These are phyloP conservation scores for Porites lobata DNA, from an alignment of 92 coral and sea anemone genomes.

Conservation along the genomic window DNA sequence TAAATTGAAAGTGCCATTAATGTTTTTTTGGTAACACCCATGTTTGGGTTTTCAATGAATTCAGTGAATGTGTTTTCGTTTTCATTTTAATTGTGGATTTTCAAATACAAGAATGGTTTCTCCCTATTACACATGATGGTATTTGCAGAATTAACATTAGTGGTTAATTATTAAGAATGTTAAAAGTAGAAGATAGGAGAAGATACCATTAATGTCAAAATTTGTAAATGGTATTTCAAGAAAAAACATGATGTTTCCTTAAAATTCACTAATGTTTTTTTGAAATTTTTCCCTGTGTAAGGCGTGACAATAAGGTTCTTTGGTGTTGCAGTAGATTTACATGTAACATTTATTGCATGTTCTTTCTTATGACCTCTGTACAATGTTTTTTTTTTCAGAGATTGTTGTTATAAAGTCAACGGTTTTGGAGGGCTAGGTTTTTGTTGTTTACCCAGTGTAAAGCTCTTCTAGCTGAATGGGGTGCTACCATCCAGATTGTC, in stretches of 20 bases:
- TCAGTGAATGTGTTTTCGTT: neutral
- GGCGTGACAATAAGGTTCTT: too few species aligned
- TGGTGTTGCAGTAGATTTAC: too few species aligned
- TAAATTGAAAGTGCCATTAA: neutral
- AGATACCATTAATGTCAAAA: neutral
- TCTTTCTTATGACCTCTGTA: too few species aligned
- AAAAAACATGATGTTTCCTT: neutral
- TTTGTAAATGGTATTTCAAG: slow-evolving; percentile 2
- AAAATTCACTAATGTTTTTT: neutral
- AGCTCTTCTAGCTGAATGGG: too few species aligned
- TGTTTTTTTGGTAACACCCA: slow-evolving; percentile 1
- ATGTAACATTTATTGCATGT: too few species aligned
- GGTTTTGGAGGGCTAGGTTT: too few species aligned
- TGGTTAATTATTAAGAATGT: slow-evolving; percentile 11
- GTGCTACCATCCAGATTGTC: too few species aligned
- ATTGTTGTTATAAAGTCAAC: too few species aligned
- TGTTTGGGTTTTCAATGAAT: neutral
- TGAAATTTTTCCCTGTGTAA: slow-evolving; percentile 1
- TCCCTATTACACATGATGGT: slow-evolving; percentile 1
- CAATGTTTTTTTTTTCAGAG: too few species aligned
- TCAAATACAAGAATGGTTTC: neutral
- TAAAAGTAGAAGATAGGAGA: neutral
- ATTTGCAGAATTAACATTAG: slow-evolving; percentile 10
- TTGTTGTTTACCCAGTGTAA: too few species aligned
- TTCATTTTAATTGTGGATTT: neutral